A percentile compares a stretch with the other conserved stretches of the same genome.
phyloP scores from a whole-genome alignment of 1,140 invertebrate species.

The Heliconius hewitsoni region DNA sequence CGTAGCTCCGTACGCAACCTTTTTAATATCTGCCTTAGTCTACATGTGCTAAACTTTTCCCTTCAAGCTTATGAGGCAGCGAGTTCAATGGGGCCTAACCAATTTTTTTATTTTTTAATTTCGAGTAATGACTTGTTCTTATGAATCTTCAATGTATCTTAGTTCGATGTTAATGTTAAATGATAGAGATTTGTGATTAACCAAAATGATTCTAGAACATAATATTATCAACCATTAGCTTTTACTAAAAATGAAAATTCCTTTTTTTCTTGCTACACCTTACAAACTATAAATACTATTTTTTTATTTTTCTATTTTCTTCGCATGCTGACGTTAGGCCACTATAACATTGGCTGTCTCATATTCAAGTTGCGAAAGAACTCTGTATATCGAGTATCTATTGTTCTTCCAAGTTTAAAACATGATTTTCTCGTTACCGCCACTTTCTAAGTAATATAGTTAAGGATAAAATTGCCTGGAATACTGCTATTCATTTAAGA shows the following conservation, averaged over 20 bases:
- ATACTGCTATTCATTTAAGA: conserved; percentile 4
- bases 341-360: background rate
- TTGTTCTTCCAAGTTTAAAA: conserved; percentile 55
- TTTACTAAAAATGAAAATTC: background rate
- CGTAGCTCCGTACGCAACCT: conserved; percentile 47
- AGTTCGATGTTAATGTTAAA: background rate
- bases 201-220: background rate
- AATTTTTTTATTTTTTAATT: background rate
- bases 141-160: background rate
- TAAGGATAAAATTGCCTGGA: conserved; percentile 9
- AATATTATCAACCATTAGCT: background rate
- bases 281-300: background rate
- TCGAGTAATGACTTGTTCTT: background rate
- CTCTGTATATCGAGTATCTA: conserved; percentile 48
- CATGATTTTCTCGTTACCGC: conserved; percentile 39
- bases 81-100: background rate
- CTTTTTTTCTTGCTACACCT: background rate
- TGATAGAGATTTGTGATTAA: background rate
- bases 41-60: conserved; percentile 60
- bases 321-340: background rate
- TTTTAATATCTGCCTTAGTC: conserved; percentile 66
- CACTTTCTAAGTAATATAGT: conserved; percentile 25
- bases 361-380: conserved; percentile 9
- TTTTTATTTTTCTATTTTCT: background rate
- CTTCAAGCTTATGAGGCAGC: conserved; percentile 34